Evolutionary conservation across 2,888 invertebrate genomes (phyloP).

Genomic region (Rhabditophanes sp.): DNA sequence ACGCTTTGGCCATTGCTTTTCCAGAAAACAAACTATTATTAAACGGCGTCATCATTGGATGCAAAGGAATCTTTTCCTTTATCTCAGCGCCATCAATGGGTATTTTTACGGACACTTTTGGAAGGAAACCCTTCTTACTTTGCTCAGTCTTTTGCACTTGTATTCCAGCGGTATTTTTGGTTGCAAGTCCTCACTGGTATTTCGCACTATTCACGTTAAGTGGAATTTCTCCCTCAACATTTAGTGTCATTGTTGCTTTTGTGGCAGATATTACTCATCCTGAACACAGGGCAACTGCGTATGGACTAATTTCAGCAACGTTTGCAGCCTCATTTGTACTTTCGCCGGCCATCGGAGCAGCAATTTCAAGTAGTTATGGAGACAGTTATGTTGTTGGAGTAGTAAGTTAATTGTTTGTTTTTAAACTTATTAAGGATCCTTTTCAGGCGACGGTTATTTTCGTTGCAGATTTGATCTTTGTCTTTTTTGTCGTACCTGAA

Average conservation of each 20-base stretch:
- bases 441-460: slow-evolving; percentile 75
- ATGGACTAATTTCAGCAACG: slow-evolving; percentile 66
- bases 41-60: slow-evolving; percentile 98
- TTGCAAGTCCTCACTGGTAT: slow-evolving; percentile 63
- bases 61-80: slow-evolving; percentile 91
- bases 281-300: slow-evolving; percentile 38
- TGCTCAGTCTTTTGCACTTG: slow-evolving; percentile 70
- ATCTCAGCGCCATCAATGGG: slow-evolving; percentile 90
- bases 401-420: slow-evolving; percentile 13
- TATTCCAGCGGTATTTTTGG: slow-evolving; percentile 53
- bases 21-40: slow-evolving; percentile 96
- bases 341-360: slow-evolving; percentile 80
- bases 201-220: slow-evolving; percentile 97
- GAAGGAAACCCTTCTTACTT: slow-evolving; percentile 86
- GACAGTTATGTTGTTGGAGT: slow-evolving; percentile 61
- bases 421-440: slow-evolving; percentile 1
- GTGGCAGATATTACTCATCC: slow-evolving; percentile 97
- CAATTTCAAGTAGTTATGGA: slow-evolving; percentile 59
- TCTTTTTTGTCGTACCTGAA: slow-evolving; percentile 91
- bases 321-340: slow-evolving; percentile 98
- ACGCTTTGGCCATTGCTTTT: slow-evolving; percentile 86
- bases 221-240: slow-evolving; percentile 95
- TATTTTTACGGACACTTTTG: slow-evolving; percentile 92
- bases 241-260: slow-evolving; percentile 97
- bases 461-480: slow-evolving; percentile 87